Base-by-base conservation (phyloP, 1,140 invertebrate genomes). In the Drosophila hydei region DNA sequence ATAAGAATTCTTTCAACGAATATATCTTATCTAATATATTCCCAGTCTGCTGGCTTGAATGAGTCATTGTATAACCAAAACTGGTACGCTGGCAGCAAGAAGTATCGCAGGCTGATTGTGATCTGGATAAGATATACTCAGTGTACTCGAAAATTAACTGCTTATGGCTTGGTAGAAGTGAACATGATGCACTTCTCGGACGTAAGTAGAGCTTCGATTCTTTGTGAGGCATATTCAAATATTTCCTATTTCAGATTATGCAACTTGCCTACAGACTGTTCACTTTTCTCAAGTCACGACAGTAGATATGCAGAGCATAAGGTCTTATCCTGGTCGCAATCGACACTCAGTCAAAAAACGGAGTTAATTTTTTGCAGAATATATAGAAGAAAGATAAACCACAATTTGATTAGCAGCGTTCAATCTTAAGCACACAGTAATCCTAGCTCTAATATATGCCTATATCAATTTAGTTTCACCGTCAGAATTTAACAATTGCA, bases 131-230 rank as follows among this genome's bases (percentile, higher is more conserved):
- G 63, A n/a, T 81, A 81, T 18, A 18, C 77, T 3, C 59, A 77
- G 38, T n/a, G 47, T 0, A 59, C 65, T 5, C 54, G 67, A 18
- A 68, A 68, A 14, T 8, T 85, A 0, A 72, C 61, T 4, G 81
- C 73, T 12, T 81, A 59, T 5, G 83, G 81, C 0, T 30, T 85
- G 0, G 58, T 77, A 11, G 55, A 81, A 9, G 38, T 85, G 23
- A 87, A 85, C n/a, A 85, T 85, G 83, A 60, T 59, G 23, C 81
- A 88, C 50, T 85, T 85, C 18, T 42, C 69, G 0, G 70, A 85
- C 16, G 83, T 85, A 1, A 71, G 77, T 71, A 0, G 5, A 6
- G 0, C 19, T 38, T n/a, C 6, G 1, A 21, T 6, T 7, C 16
- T 2, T 27, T 7, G 5, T 12, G 7, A 36, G 3, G 3, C 18